These are phyloP conservation scores for Sinopyrophorus schimmeli DNA, from an alignment of 2,888 invertebrate species.

Conservation along the genomic window DNA sequence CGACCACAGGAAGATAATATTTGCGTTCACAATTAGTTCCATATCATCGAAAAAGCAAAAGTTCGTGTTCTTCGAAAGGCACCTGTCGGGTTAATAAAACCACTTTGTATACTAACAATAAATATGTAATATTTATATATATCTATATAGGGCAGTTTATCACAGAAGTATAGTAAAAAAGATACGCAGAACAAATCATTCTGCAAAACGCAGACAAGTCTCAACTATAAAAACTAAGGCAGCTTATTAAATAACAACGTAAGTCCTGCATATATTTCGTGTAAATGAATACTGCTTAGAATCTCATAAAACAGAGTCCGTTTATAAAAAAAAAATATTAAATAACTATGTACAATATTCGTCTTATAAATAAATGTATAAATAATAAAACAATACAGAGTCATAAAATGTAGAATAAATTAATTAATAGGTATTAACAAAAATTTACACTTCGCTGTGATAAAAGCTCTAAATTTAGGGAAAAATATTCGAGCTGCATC, in stretches of 20 bases:
- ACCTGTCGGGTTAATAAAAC: slow-evolving; percentile 20
- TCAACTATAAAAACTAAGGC: slow-evolving; percentile 15
- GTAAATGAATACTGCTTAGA: slow-evolving; percentile 31
- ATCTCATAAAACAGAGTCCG: slow-evolving; percentile 28
- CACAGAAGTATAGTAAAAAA: slow-evolving; percentile 32
- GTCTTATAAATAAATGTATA: slow-evolving; percentile 33
- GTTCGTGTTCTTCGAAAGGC: slow-evolving; percentile 2
- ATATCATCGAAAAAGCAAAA: slow-evolving; percentile 8
- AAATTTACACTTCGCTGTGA: slow-evolving; percentile 32
- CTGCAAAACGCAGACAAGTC: slow-evolving; percentile 23
- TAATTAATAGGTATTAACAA: slow-evolving; percentile 29
- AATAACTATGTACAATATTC: slow-evolving; percentile 24
- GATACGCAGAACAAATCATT: slow-evolving; percentile 24
- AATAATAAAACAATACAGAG: slow-evolving; percentile 31
- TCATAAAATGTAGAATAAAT: slow-evolving; percentile 34
- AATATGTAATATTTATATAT: slow-evolving; percentile 29
- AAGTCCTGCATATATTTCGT: slow-evolving; percentile 23
- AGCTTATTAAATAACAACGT: slow-evolving; percentile 14
- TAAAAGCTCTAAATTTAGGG: slow-evolving; percentile 33
- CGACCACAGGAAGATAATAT: slow-evolving; percentile 44
- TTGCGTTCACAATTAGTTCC: slow-evolving; percentile 38
- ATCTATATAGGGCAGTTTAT: slow-evolving; percentile 29
- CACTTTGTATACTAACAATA: slow-evolving; percentile 27
- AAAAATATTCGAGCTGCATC: slow-evolving; percentile 25
- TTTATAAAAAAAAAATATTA: slow-evolving; percentile 29